These are phyloP conservation scores for Tamandua tetradactyla DNA, from an alignment of 2,797 vertebrate species.

Conservation along the genomic window DNA sequence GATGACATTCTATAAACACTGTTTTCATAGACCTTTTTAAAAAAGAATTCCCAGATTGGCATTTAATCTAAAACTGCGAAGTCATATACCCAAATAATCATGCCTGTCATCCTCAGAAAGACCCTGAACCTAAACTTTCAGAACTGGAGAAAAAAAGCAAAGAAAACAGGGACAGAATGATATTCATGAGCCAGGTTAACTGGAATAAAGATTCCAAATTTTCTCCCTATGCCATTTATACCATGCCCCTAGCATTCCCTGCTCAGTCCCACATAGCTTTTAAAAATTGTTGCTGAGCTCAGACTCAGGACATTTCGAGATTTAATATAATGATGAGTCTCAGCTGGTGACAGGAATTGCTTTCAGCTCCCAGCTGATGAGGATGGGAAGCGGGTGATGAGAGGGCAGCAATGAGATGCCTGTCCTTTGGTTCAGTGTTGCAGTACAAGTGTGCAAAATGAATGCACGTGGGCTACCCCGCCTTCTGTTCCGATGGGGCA, in stretches of 20 bases:
- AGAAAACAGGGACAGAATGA: not conserved
- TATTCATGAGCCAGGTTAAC: not conserved
- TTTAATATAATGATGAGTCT: not conserved
- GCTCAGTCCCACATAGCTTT: conserved; percentile 21
- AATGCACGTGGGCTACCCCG: no score
- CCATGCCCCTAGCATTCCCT: not conserved
- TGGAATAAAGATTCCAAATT: not conserved
- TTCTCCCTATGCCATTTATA: not conserved
- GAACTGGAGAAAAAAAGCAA: not conserved
- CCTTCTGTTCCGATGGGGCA: not conserved
- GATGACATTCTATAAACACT: not conserved
- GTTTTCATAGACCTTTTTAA: not conserved
- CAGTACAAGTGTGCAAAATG: not conserved
- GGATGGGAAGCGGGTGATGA: not conserved
- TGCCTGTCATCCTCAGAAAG: not conserved
- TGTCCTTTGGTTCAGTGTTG: rapidly evolving
- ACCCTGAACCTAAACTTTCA: not conserved
- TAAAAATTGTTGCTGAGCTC: conserved; percentile 41
- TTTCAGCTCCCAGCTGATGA: conserved; percentile 16
- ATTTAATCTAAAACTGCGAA: conserved; percentile 12
- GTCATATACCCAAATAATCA: not conserved
- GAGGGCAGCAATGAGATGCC: not conserved
- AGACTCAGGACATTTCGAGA: not conserved
- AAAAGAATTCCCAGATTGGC: not conserved
- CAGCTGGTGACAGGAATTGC: conserved; percentile 28